phyloP scores from a whole-genome alignment of 2,888 invertebrate species.

The Rhagonycha lutea region DNA sequence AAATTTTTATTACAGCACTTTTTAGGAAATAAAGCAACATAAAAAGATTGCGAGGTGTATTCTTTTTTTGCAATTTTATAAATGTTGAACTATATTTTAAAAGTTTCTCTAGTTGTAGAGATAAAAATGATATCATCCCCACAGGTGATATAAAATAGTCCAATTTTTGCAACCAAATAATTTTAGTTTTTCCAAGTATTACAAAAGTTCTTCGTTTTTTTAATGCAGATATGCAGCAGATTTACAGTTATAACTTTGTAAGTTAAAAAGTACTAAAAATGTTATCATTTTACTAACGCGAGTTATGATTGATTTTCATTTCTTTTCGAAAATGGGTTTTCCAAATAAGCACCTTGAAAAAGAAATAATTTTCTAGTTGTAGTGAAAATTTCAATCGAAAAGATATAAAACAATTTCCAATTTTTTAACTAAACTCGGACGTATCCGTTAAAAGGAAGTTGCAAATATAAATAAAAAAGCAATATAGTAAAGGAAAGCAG shows the following conservation, averaged over 20 bases:
- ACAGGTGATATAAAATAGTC: background rate
- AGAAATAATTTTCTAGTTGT: too few relatives aligned
- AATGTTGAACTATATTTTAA: background rate
- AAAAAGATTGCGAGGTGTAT: background rate
- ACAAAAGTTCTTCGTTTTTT: background rate
- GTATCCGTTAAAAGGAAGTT: background rate
- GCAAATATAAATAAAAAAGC: background rate
- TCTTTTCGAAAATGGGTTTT: too few relatives aligned
- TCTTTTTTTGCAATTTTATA: background rate
- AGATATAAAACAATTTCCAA: background rate
- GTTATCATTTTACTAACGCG: background rate
- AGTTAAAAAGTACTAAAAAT: background rate
- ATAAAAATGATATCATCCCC: background rate
- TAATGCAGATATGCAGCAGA: background rate
- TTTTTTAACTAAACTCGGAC: background rate
- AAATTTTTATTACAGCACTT: background rate
- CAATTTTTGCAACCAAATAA: background rate
- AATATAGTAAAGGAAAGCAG: background rate
- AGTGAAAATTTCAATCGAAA: background rate
- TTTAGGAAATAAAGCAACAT: background rate
- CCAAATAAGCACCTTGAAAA: too few relatives aligned
- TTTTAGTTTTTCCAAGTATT: background rate
- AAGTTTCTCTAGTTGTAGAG: background rate
- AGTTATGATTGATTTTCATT: too few relatives aligned
- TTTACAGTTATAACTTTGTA: background rate